Evolutionary conservation across 2,113 vertebrate species (phyloP).

Genomic region (Butorides virescens): DNA sequence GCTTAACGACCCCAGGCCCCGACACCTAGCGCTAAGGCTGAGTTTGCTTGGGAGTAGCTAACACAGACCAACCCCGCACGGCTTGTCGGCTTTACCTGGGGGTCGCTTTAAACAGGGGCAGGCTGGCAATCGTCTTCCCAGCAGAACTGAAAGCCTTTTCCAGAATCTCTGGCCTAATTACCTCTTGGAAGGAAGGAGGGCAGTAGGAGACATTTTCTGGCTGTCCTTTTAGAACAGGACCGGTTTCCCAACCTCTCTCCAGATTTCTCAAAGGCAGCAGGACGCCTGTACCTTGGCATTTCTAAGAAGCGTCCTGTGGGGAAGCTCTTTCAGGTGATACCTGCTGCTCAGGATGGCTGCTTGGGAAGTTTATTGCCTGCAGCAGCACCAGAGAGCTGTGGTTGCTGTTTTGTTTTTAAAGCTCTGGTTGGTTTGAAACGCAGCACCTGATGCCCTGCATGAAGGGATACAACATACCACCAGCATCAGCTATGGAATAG

Average conservation of each 20-base stretch:
- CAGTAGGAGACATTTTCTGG: background rate
- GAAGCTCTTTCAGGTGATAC: background rate
- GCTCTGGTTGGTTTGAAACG: background rate
- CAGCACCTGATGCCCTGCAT: background rate
- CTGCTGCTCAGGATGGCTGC: background rate
- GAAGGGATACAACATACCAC: background rate
- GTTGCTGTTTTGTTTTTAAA: background rate
- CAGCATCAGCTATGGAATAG: background rate
- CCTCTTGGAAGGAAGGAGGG: background rate
- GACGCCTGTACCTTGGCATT: background rate
- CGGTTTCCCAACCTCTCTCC: background rate
- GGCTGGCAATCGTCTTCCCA: background rate
- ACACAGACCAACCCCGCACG: rapidly evolving
- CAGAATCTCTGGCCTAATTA: background rate
- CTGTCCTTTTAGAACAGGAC: background rate
- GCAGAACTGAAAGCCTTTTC: background rate
- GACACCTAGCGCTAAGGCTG: background rate
- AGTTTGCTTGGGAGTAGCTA: background rate
- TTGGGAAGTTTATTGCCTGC: background rate
- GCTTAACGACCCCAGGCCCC: background rate
- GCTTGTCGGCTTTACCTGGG: background rate
- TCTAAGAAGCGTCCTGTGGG: background rate
- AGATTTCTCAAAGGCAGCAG: background rate
- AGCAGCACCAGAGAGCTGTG: background rate
- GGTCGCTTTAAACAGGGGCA: background rate